Conservation (phyloP, 2,797 vertebrate genomes). For the Pelodytes ibericus region DNA sequence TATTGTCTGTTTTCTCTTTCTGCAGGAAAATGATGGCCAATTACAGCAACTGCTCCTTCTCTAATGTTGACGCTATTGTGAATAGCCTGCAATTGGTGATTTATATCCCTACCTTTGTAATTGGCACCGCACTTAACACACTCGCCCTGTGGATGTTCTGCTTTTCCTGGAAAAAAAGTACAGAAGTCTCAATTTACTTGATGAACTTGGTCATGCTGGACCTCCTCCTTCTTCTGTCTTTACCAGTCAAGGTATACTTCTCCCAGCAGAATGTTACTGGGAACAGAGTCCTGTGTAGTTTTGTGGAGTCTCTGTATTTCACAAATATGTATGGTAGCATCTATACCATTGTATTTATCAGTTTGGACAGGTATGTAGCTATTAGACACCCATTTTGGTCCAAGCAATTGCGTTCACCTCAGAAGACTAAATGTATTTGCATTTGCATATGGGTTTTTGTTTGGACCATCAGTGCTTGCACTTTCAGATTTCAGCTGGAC, state of each 20-base stretch:
- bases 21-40: conserved; percentile 62
- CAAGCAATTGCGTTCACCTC: conserved; percentile 75
- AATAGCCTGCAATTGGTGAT: conserved; percentile 68
- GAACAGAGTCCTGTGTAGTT: conserved; percentile 68
- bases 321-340: conserved; percentile 86
- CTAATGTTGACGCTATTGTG: conserved; percentile 64
- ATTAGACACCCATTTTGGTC: conserved; percentile 79
- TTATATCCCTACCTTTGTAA: conserved; percentile 81
- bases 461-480: conserved; percentile 67
- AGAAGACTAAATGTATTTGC: conserved; percentile 69
- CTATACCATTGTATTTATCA: conserved; percentile 86
- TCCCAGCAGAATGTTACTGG: neutral
- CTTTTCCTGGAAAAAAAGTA: conserved; percentile 73
- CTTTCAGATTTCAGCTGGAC: conserved; percentile 64
- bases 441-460: conserved; percentile 75
- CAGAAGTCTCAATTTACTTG: conserved; percentile 86
- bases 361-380: conserved; percentile 82
- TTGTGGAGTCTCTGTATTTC: conserved; percentile 83
- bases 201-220: conserved; percentile 85
- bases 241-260: conserved; percentile 82
- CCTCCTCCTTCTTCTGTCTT: conserved; percentile 80
- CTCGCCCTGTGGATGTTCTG: conserved; percentile 78
- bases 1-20: conserved; percentile 29
- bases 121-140: conserved; percentile 77
- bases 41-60: conserved; percentile 68